Conservation (phyloP, 2,888 invertebrate species). For the Cheilosia urbana region DNA sequence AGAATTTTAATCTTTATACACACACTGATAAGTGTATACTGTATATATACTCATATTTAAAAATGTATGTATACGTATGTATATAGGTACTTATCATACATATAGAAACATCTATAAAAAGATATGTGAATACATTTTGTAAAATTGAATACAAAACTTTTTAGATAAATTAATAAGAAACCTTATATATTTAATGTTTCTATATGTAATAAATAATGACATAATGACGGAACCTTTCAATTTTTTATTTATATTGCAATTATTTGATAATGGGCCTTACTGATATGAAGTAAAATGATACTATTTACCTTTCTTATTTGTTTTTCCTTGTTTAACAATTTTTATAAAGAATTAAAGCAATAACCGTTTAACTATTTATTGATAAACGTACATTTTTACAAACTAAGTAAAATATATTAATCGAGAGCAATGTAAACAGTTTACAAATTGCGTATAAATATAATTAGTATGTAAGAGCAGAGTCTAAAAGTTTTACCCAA, state of each 20-base stretch:
- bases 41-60: constrained; percentile 53
- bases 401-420: constrained; percentile 64
- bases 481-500: constrained; percentile 64
- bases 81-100: constrained; percentile 55
- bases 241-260: constrained; percentile 40
- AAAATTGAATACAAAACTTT: constrained; percentile 62
- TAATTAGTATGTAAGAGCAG: constrained; percentile 56
- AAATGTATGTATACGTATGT: constrained; percentile 44
- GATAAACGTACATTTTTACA: constrained; percentile 67
- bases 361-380: constrained; percentile 65
- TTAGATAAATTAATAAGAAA: constrained; percentile 71
- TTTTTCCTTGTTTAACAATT: constrained; percentile 38
- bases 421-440: constrained; percentile 64
- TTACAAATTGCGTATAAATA: constrained; percentile 65
- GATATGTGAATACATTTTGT: constrained; percentile 70
- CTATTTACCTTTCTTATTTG: constrained; percentile 56
- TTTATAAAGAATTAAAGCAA: constrained; percentile 67
- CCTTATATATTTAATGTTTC: constrained; percentile 62
- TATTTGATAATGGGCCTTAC: constrained; percentile 72
- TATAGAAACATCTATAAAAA: constrained; percentile 36
- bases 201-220: constrained; percentile 63
- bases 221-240: constrained; percentile 35
- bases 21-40: constrained; percentile 58
- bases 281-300: constrained; percentile 56
- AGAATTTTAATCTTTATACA: constrained; percentile 75